Percentiles rank a stretch among this genome's conserved stretches.
Evolutionary conservation across 1,140 invertebrate genomes (phyloP).

Genomic region (Glomeris maerens): DNA sequence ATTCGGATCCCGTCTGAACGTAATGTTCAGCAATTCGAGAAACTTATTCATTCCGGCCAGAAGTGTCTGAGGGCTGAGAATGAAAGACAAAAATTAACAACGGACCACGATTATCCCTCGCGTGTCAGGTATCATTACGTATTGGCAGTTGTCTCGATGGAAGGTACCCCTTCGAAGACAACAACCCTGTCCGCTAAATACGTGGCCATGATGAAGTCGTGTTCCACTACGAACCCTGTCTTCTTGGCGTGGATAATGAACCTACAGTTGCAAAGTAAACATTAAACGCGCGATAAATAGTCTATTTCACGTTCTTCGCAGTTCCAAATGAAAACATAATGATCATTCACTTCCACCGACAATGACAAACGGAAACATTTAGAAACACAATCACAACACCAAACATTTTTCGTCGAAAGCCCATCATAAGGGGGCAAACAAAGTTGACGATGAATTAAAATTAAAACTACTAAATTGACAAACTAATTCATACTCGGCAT

Average conservation of each 20-base stretch:
- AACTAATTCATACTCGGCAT: too few relatives aligned
- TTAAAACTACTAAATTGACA: too few relatives aligned
- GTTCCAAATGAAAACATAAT: constrained; percentile 5
- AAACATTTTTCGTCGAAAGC: too few relatives aligned
- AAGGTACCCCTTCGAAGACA: constrained; percentile 91
- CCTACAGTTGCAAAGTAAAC: constrained; percentile 37
- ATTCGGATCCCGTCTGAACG: constrained; percentile 95
- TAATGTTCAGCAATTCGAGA: constrained; percentile 90
- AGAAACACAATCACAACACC: constrained; percentile 6
- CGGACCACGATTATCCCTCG: neutral
- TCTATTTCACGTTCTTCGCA: constrained; percentile 5
- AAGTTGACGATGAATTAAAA: too few relatives aligned
- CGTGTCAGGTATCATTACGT: constrained; percentile 32
- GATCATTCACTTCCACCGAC: neutral
- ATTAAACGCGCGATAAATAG: constrained; percentile 12
- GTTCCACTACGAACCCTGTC: constrained; percentile 98
- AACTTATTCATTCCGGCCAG: constrained; percentile 98
- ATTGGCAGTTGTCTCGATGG: constrained; percentile 72
- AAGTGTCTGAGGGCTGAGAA: constrained; percentile 64
- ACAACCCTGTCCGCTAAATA: constrained; percentile 98
- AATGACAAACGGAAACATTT: constrained; percentile 1
- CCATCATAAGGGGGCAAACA: too few relatives aligned
- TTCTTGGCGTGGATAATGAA: constrained; percentile 99
- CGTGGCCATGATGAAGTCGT: constrained; percentile 99
- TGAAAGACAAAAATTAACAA: constrained; percentile 1